Percentiles rank a stretch among this genome's conserved stretches.
Conservation (phyloP, 2,888 invertebrate genomes). For the Ctena decussata region DNA sequence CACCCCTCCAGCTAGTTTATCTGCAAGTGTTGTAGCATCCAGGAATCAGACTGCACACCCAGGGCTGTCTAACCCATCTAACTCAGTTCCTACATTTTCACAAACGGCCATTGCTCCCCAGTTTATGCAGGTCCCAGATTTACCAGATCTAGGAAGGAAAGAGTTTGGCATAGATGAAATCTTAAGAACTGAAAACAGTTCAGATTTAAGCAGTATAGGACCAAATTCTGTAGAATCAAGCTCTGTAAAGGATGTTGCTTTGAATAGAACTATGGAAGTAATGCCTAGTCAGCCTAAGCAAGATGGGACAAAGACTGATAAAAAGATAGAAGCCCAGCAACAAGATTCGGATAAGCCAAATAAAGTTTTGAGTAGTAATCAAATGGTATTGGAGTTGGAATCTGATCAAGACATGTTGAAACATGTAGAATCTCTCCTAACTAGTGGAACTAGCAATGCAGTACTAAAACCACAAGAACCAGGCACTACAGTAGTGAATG, state of each 20-base stretch:
- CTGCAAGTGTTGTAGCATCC: neutral
- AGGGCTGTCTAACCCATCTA: neutral
- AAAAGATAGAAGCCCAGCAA: neutral
- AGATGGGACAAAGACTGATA: neutral
- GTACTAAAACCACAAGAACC: neutral
- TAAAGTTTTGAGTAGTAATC: neutral
- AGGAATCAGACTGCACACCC: neutral
- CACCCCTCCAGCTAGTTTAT: neutral
- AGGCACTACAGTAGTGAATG: too few species aligned
- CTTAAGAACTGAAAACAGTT: slow-evolving; percentile 11
- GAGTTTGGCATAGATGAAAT: slow-evolving; percentile 56
- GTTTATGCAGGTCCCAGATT: slow-evolving; percentile 36
- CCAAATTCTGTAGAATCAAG: neutral
- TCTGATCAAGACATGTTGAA: slow-evolving; percentile 29
- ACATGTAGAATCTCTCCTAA: neutral
- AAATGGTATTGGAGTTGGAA: neutral
- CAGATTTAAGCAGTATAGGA: slow-evolving; percentile 15
- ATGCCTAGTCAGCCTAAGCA: neutral
- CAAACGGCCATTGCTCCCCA: neutral
- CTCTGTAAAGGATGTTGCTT: neutral
- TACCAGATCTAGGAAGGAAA: slow-evolving; percentile 59
- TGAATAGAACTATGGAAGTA: neutral
- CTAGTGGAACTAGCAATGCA: neutral
- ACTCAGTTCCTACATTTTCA: neutral
- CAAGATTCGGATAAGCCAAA: too few species aligned